These are phyloP conservation scores for Enteromius viviparus DNA, from an alignment of 2,797 vertebrate genomes.

Conservation along the genomic window DNA sequence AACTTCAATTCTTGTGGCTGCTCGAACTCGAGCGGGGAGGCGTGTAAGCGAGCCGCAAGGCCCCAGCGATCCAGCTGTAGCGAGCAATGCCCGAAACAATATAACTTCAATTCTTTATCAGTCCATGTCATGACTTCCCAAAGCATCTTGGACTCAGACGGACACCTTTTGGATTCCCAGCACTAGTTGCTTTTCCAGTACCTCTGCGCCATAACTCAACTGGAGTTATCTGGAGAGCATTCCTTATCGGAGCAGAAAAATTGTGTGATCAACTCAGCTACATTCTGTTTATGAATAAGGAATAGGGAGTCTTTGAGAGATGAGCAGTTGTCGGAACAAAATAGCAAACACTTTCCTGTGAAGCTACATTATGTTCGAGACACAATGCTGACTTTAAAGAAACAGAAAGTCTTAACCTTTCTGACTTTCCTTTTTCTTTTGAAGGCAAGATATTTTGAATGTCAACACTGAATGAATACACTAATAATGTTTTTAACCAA, in stretches of 20 bases:
- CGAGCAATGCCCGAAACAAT: too few relatives aligned
- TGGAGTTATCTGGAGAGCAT: slow-evolving; percentile 54
- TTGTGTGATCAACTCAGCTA: not conserved
- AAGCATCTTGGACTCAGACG: slow-evolving; percentile 54
- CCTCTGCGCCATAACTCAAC: slow-evolving; percentile 48
- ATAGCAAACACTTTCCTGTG: not conserved
- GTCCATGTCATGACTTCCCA: slow-evolving; percentile 57
- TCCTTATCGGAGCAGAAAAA: slow-evolving; percentile 45
- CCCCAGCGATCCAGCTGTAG: too few relatives aligned
- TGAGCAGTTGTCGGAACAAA: not conserved
- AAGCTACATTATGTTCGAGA: not conserved
- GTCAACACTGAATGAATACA: not conserved
- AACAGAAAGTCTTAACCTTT: not conserved
- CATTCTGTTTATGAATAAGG: slow-evolving; percentile 1
- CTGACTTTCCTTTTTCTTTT: not conserved
- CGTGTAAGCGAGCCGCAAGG: too few relatives aligned
- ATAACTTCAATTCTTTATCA: slow-evolving; percentile 15
- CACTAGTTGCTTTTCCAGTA: slow-evolving; percentile 54
- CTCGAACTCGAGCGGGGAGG: too few relatives aligned
- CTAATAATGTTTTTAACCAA: not conserved
- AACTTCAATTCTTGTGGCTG: too few relatives aligned
- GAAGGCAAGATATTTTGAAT: not conserved
- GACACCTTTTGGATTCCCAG: slow-evolving; percentile 59
- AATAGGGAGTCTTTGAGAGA: slow-evolving; percentile 5
- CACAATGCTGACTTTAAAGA: not conserved